Evolutionary conservation across 1,140 invertebrate species (phyloP), one percentile per base, ranked within the genome.

Genomic region (Euura lappo): DNA sequence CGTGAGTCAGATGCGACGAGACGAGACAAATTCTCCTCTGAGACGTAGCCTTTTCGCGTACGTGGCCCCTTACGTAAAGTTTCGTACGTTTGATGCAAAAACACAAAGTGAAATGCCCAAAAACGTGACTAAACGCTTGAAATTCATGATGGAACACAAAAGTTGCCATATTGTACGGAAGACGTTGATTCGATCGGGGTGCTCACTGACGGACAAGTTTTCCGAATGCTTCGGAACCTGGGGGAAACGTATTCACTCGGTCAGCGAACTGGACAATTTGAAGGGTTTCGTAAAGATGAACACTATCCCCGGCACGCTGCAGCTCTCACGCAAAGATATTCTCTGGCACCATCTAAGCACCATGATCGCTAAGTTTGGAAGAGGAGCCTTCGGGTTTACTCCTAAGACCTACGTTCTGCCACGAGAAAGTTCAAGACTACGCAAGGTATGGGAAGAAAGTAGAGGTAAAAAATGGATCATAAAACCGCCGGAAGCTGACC

Each of bases 171-270:
- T 79, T 60, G 42, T 78, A 74, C 72, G 76, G 77, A 80, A 79
- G 73, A 72, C 71, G 8, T 76, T 75, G 71, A 78, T 77, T 69
- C 72, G 80, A 85, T 83, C 83, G 81, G 83, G 85, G 84, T 81
- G 76, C 8, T 60, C 51, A n/a, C 13, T 60, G 51, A 60, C 51
- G 13, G 13, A 60, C 8, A 60, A 60, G 6, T 60, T 60, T 8
- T 60, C 51, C 8, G 51, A 60, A 8, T 60, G 51, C 6, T 60
- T 8, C 13, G 51, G 51, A 60, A 60, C 4, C 10, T 60, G 51
- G 51, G 51, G 2, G 3, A 60, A 60, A 6, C 51, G 6, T 60
- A 11, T 3, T n/a, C 10, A 60, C 51, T 3, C 51, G 6, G 3
- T n/a, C 2, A 60, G 51, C 13, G 8, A n/a, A n/a, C 10, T 8